Base-by-base conservation (phyloP, 2,797 vertebrate genomes). In the Onychomys leucogaster region DNA sequence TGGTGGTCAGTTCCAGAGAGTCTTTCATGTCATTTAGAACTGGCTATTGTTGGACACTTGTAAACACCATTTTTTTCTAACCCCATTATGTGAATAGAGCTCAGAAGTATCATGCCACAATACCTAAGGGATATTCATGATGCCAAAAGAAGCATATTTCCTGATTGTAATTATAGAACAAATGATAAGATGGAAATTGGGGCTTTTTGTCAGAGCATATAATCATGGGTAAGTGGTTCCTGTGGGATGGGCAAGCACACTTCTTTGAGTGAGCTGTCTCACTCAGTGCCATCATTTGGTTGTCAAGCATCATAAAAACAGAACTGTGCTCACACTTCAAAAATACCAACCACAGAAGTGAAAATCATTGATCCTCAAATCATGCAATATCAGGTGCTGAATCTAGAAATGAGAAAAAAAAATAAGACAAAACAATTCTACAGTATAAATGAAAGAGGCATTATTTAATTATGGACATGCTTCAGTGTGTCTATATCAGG, bases 101-200 rank as follows among this genome's bases (percentile, higher is more conserved):
- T 97, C 11, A 96, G 94, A 96, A 97, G 83, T 80, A 10, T 93
- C 59, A 63, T 77, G 6, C 34, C 0, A 1, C 9, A 6, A 92
- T 46, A 63, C 6, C n/a, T 27, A 82, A 77, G 96, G 89, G 95
- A 86, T 1, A 5, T 3, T 80, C 88, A 81, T 96, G 90, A 95
- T 89, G 90, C 43, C 95, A 59, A 96, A 92, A 97, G 90, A 89
- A 84, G 95, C 94, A 49, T 90, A 23, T 97, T 94, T 46, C 90
- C 89, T 83, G 90, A 69, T 97, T 98, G 98, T 98, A 97, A 97
- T 98, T 97, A 96, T 73, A 95, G 76, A 96, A 37, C 84, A 81
- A 94, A 29, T 98, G 93, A 97, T 89, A 97, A 96, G 71, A 41
- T 80, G 61, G 69, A 94, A 97, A 41, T 84, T 90, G 25, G 96